These are phyloP conservation scores for Oryzias celebensis DNA, from an alignment of 2,113 vertebrate species.

Conservation along the genomic window DNA sequence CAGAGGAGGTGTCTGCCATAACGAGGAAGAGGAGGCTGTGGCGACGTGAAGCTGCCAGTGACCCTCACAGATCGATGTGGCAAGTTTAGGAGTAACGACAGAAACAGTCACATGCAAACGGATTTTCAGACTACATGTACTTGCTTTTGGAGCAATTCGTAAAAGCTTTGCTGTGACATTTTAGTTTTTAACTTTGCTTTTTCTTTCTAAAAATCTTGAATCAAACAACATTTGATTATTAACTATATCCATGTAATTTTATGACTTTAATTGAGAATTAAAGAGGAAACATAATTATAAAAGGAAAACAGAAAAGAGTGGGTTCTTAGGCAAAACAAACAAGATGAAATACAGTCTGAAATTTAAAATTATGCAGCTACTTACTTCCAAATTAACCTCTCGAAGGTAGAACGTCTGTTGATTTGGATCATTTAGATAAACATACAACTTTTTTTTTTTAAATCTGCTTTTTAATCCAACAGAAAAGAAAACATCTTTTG, in stretches of 20 bases:
- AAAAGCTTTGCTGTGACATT: too few relatives aligned
- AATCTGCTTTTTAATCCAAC: too few relatives aligned
- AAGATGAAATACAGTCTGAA: neutral
- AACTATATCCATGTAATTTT: too few relatives aligned
- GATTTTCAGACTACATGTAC: too few relatives aligned
- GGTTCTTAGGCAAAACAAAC: neutral
- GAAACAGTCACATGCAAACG: neutral
- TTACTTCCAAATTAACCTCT: neutral
- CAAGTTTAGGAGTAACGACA: neutral
- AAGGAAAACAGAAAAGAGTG: neutral
- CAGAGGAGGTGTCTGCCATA: slow-evolving; percentile 56
- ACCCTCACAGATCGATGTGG: slow-evolving; percentile 30
- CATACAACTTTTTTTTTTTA: too few relatives aligned
- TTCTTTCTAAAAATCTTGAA: too few relatives aligned
- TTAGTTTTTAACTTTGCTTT: too few relatives aligned
- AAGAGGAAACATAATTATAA: neutral
- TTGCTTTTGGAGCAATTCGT: too few relatives aligned
- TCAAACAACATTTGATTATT: too few relatives aligned
- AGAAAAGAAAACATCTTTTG: too few relatives aligned
- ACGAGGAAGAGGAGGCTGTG: slow-evolving; percentile 57
- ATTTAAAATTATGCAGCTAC: neutral
- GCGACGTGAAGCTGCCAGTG: slow-evolving; percentile 36
- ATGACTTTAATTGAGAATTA: too few relatives aligned
- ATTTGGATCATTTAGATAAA: neutral
- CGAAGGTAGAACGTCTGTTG: neutral